Evolutionary conservation across 2,888 invertebrate species (phyloP), one percentile per base, ranked within the genome.

Genomic region (Tinea trinotella): DNA sequence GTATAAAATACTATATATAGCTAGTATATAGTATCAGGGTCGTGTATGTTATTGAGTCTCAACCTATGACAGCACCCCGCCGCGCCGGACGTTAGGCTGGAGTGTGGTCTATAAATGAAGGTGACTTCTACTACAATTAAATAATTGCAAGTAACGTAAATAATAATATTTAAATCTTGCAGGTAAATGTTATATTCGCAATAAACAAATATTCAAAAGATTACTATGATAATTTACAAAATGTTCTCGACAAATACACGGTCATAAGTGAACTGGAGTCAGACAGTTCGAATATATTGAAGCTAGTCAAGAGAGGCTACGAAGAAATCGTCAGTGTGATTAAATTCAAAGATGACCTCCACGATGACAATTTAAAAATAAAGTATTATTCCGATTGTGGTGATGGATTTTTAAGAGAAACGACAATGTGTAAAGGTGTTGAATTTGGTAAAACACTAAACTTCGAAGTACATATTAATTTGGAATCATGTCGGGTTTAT

Each of bases 111-210:
- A n/a, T n/a, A n/a, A n/a, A n/a, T n/a, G n/a, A n/a, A n/a, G n/a
- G n/a, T n/a, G n/a, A n/a, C n/a, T n/a, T n/a, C n/a, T n/a, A n/a
- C n/a, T n/a, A n/a, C n/a, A n/a, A n/a, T n/a, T n/a, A n/a, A n/a
- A n/a, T n/a, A n/a, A n/a, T n/a, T n/a, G n/a, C n/a, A n/a, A n/a
- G n/a, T n/a, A n/a, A n/a, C n/a, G n/a, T n/a, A n/a, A n/a, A n/a
- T n/a, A n/a, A n/a, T n/a, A n/a, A n/a, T n/a, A n/a, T n/a, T n/a
- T n/a, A n/a, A n/a, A n/a, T n/a, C n/a, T 81, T 85, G 60, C 64
- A 90, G 88, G 90, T 94, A 36, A 95, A 93, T 75, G 88, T 97
- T 5, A 95, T 97, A 63, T 95, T 96, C 72, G 96, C 96, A 0
- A 94, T 95, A 0, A 95, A 94, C 0, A 87, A 89, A 62, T 85